Evolutionary conservation across 2,888 invertebrate genomes (phyloP).

Genomic region (Drepana falcataria): DNA sequence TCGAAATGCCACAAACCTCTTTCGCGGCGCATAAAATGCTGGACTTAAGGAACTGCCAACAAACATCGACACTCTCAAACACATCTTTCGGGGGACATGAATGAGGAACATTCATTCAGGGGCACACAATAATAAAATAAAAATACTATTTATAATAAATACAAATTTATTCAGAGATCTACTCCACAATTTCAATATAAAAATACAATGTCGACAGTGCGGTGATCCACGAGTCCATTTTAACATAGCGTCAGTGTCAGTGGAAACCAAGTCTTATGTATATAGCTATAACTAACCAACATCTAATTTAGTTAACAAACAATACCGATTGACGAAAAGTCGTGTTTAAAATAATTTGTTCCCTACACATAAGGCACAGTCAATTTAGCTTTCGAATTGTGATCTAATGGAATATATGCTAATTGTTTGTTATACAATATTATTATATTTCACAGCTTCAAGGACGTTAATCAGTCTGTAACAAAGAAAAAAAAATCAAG

Average conservation of each 20-base stretch:
- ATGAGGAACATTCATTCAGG: too few species aligned
- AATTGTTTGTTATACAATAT: slow-evolving; percentile 7
- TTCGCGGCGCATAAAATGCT: too few species aligned
- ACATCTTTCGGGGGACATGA: too few species aligned
- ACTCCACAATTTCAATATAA: slow-evolving; percentile 39
- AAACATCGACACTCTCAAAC: too few species aligned
- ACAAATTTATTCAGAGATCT: slow-evolving; percentile 52
- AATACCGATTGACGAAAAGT: neutral
- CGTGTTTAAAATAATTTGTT: neutral
- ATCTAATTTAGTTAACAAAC: slow-evolving; percentile 29
- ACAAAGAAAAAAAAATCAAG: slow-evolving; percentile 18
- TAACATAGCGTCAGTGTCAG: slow-evolving; percentile 10
- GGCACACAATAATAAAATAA: neutral
- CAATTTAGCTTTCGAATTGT: slow-evolving; percentile 1
- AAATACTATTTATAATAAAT: slow-evolving; percentile 31
- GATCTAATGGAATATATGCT: slow-evolving; percentile 5
- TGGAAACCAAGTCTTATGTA: slow-evolving; percentile 17
- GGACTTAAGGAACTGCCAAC: too few species aligned
- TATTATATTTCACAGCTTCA: slow-evolving; percentile 16
- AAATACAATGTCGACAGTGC: slow-evolving; percentile 17
- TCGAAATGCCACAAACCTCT: too few species aligned
- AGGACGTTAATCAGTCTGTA: slow-evolving; percentile 44
- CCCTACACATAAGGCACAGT: slow-evolving; percentile 8
- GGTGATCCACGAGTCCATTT: slow-evolving; percentile 17
- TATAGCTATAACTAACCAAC: slow-evolving; percentile 22